Evolutionary conservation across 2,113 vertebrate species (phyloP).

Genomic region (Cynopterus brachyotis): DNA sequence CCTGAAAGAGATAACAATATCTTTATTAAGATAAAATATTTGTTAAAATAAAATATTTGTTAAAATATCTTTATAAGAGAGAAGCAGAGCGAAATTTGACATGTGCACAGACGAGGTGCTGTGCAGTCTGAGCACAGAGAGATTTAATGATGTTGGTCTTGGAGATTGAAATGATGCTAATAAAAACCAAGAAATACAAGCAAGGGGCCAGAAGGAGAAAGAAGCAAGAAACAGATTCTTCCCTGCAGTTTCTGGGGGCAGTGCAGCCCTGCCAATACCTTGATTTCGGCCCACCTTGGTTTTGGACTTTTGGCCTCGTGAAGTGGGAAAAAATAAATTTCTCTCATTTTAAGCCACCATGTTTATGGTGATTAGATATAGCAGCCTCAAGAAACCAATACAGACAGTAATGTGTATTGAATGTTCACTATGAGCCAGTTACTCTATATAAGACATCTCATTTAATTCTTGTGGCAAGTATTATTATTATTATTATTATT

Average conservation of each 20-base stretch:
- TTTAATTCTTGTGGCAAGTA: slow-evolving; percentile 37
- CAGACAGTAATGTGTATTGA: not conserved
- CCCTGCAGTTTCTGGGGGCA: not conserved
- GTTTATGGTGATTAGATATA: not conserved
- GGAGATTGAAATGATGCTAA: not conserved
- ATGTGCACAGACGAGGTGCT: not conserved
- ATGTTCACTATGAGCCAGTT: not conserved
- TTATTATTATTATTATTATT: not conserved
- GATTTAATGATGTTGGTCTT: not conserved
- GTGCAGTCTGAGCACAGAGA: not conserved
- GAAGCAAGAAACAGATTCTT: not conserved
- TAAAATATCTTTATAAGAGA: not conserved
- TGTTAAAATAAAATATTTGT: no score
- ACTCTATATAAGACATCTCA: not conserved
- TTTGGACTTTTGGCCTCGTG: not conserved
- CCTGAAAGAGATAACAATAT: not conserved
- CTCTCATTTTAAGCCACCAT: not conserved
- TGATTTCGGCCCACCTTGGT: not conserved
- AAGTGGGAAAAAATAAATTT: not conserved
- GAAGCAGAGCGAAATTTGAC: not conserved
- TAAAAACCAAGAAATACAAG: not conserved
- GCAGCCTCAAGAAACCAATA: not conserved
- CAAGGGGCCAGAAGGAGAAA: not conserved
- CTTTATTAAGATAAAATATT: no score
- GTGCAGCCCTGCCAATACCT: not conserved